phyloP scores from a whole-genome alignment of 2,113 vertebrate genomes.

The Felis catus region F.catus_Fca126_mat1.0 CM031428.1:34902501-34903000 shows the following conservation, averaged over 20 bases:
- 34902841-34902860: neutral
- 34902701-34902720: fast-evolving
- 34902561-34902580: neutral
- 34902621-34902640: no score
- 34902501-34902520: neutral
- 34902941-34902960: slow-evolving; percentile 35
- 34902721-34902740: no score
- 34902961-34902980: slow-evolving; percentile 21
- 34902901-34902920: neutral
- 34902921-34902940: neutral
- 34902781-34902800: neutral
- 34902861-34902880: neutral
- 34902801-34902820: neutral
- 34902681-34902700: no score
- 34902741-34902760: neutral
- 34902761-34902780: neutral
- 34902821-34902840: neutral
- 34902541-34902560: neutral
- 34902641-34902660: neutral
- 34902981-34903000: neutral
- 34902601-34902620: neutral
- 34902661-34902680: neutral
- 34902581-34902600: neutral
- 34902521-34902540: neutral
- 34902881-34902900: neutral